Percentiles rank a stretch among this genome's conserved stretches.
phyloP scores from a whole-genome alignment of 2,888 invertebrate genomes.

The Choristoneura rosaceana region DNA sequence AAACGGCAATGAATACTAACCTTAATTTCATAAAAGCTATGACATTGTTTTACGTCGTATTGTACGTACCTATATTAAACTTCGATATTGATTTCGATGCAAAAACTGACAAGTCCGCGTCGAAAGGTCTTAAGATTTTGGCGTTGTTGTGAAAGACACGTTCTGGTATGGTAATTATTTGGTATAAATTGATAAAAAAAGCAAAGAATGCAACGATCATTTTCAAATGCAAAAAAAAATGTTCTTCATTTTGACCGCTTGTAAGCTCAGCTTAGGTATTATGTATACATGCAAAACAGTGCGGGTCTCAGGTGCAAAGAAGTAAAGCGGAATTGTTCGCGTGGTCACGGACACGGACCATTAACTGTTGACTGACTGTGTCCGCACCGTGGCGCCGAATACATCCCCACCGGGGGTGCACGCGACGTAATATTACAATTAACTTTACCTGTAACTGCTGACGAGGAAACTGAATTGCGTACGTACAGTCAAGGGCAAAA shows the following conservation, averaged over 20 bases:
- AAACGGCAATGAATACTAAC: background rate
- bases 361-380: background rate
- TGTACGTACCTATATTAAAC: no score
- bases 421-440: background rate
- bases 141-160: background rate
- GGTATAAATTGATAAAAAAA: no score
- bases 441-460: background rate
- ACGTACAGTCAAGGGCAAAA: no score
- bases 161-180: no score
- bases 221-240: no score
- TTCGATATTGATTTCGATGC: background rate
- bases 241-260: no score
- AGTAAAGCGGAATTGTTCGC: background rate
- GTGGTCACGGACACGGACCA: slow-evolving; percentile 1
- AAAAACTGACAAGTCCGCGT: background rate
- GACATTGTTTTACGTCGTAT: background rate
- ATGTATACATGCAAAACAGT: background rate
- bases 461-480: background rate
- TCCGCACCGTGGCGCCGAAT: slow-evolving; percentile 6
- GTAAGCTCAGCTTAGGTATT: no score
- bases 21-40: background rate
- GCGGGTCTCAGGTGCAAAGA: background rate
- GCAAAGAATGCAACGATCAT: no score
- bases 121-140: background rate
- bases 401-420: background rate